Evolutionary conservation across 2,888 invertebrate species (phyloP).

Genomic region (Ectemnius continuus): DNA sequence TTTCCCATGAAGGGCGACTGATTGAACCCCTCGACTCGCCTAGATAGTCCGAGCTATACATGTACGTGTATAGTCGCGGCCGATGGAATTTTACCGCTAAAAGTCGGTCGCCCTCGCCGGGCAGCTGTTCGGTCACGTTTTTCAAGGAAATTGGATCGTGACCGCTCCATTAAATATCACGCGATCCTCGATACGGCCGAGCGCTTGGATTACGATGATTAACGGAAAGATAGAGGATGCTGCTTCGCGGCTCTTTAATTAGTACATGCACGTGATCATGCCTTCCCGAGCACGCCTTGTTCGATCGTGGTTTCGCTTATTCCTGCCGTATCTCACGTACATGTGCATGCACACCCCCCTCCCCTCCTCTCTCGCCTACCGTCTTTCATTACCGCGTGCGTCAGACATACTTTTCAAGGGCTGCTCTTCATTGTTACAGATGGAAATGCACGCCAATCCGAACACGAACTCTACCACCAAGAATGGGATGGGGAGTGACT

Average conservation of each 20-base stretch:
- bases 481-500: constrained; percentile 62
- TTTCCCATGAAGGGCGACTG: no score
- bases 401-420: no score
- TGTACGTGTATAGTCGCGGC: constrained; percentile 15
- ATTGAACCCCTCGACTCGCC: no score
- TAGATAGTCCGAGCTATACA: neutral
- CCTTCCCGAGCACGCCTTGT: no score
- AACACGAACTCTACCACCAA: constrained; percentile 62
- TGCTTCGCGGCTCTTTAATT: constrained; percentile 12
- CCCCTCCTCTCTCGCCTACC: no score
- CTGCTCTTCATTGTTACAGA: constrained; percentile 61
- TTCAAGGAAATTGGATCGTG: constrained; percentile 43
- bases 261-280: neutral
- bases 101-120: constrained; percentile 19
- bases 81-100: constrained; percentile 52
- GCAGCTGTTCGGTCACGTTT: constrained; percentile 53
- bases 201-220: constrained; percentile 19
- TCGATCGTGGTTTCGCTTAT: no score
- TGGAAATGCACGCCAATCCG: constrained; percentile 74
- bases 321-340: no score
- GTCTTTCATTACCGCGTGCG: no score
- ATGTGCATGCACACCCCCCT: no score
- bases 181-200: constrained; percentile 41
- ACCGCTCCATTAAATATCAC: constrained; percentile 42
- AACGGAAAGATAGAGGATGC: neutral